Base-by-base conservation (phyloP, 2,797 vertebrate genomes). In the Hoplostethus atlanticus region DNA sequence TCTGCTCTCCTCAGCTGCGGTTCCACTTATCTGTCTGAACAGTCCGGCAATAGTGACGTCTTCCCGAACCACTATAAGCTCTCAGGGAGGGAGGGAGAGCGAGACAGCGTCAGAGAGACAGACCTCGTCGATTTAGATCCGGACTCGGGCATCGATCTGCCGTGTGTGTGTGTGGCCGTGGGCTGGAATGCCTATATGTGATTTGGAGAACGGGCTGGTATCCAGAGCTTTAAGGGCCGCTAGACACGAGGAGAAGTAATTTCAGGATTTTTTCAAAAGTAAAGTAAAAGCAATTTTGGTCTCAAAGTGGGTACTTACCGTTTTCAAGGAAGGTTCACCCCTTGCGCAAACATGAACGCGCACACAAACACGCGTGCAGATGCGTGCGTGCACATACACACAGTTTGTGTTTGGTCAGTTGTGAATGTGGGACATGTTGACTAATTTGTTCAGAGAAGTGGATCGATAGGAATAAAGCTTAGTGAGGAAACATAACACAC, bases 1-100 rank as follows among this genome's bases (percentile, higher is more conserved):
- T 84, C 84, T 71, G 62, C 73, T 70, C 68, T 79, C 64, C 76
- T 84, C 70, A 80, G 76, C 76, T 83, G 80, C 69, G 72, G 72
- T 80, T 81, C 70, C 85, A 83, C 84, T 88, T 84, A 84, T 84
- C 80, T 68, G 68, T 60, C 69, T 81, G 85, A 81, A 87, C 71
- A 79, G 76, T 77, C 81, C 84, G 81, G 61, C 67, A 66, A 58
- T 61, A 59, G 67, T 79, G 72, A 84, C 84, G 87, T 84, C n/a
- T 21, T 1, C 21, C 21, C 21, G 21, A 21, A 21, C 21, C 21
- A 76, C 78, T 83, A 73, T 74, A 68, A 74, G 77, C 28, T 57
- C 64, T 47, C 44, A 80, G 34, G 77, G 28, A 54, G 51, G 51
- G 40, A 7, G 7, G 9, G 38, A 5, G 34, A 34, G 34, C 34